Evolutionary conservation across 2,797 vertebrate genomes (phyloP).

Genomic region (Gallinago nigripennis): DNA sequence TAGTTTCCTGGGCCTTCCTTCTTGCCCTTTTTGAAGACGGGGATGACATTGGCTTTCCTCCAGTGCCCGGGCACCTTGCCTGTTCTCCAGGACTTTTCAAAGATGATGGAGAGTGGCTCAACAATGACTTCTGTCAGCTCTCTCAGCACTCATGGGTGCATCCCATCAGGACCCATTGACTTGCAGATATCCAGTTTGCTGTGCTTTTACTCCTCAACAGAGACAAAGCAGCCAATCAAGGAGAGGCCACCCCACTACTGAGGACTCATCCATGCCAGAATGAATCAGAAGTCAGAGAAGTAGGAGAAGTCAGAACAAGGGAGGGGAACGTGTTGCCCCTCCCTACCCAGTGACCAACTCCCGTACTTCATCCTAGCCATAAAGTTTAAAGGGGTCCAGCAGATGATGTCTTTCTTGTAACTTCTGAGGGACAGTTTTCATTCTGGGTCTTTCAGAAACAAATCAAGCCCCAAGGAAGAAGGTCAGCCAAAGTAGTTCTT

Average conservation of each 20-base stretch:
- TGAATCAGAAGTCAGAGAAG: no score
- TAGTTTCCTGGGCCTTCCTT: no score
- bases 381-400: neutral
- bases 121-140: no score
- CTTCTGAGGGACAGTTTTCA: neutral
- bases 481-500: neutral
- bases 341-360: neutral
- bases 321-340: rapidly evolving
- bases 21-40: no score
- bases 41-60: no score
- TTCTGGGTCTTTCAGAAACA: neutral
- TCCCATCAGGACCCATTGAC: no score
- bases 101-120: no score
- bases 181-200: no score
- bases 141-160: no score
- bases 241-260: neutral
- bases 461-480: neutral
- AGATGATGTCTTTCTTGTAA: neutral
- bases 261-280: rapidly evolving
- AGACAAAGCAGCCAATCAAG: neutral
- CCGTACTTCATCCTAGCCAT: neutral
- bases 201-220: neutral
- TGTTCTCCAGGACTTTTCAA: no score
- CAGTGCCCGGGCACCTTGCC: no score
- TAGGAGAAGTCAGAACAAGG: neutral